These are phyloP conservation scores for Natator depressus DNA, from an alignment of 2,113 vertebrate genomes.

Conservation along the genomic window DNA sequence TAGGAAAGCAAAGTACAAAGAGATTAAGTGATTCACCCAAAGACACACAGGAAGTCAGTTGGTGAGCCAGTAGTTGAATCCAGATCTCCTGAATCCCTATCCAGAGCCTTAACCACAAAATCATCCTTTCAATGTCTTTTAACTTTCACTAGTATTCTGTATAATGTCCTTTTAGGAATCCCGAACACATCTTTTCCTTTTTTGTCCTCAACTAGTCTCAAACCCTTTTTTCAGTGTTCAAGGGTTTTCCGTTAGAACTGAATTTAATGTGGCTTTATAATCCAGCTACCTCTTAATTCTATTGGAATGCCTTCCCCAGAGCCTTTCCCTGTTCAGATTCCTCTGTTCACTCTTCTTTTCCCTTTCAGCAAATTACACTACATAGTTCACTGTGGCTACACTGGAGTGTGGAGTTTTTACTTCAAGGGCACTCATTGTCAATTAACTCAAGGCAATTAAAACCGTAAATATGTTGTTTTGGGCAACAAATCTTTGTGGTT, in stretches of 20 bases:
- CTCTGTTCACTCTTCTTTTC: not conserved
- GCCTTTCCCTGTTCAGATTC: not conserved
- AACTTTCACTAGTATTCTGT: not conserved
- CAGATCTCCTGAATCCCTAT: rapidly evolving
- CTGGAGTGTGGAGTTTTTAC: not conserved
- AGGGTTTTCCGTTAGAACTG: not conserved
- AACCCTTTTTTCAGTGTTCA: rapidly evolving
- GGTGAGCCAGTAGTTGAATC: not conserved
- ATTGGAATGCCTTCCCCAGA: not conserved
- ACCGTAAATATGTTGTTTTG: not conserved
- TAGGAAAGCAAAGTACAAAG: not conserved
- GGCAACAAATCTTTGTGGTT: not conserved
- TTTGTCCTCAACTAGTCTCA: not conserved
- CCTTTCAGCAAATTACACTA: not conserved
- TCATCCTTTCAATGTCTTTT: not conserved
- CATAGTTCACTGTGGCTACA: rapidly evolving
- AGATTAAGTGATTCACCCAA: not conserved
- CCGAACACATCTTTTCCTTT: not conserved
- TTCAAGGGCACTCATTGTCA: not conserved
- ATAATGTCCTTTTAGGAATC: not conserved
- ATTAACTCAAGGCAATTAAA: not conserved
- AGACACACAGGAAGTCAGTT: not conserved
- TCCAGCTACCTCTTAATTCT: not conserved
- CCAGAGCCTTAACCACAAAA: not conserved
- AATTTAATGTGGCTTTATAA: not conserved